Conservation (phyloP, 1,140 invertebrate species). For the Tetramorium parvispinum region DNA sequence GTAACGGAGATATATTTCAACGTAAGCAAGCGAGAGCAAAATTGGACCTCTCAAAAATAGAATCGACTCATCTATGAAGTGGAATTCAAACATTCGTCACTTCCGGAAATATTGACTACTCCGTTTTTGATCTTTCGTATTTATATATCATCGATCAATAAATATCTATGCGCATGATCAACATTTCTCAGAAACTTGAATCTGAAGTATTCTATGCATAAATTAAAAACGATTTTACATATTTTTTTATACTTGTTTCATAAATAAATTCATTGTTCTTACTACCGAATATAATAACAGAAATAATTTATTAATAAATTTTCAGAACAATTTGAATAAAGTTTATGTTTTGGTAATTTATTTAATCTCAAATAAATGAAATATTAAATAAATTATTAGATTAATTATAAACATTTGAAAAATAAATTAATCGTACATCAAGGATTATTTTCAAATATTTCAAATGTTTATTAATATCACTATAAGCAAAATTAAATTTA, state of each 20-base stretch:
- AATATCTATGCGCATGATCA: neutral
- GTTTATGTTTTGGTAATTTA: neutral
- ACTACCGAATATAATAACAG: neutral
- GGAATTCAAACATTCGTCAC: slow-evolving; percentile 8
- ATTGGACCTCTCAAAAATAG: slow-evolving; percentile 25
- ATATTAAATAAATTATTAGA: neutral
- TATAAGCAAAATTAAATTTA: neutral
- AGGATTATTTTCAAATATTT: neutral
- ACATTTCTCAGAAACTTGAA: neutral
- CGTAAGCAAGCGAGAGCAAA: neutral
- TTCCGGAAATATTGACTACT: slow-evolving; percentile 37
- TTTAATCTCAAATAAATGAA: neutral
- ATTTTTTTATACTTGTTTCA: neutral
- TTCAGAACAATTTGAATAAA: neutral
- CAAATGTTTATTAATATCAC: neutral
- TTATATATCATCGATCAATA: slow-evolving; percentile 19
- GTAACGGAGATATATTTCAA: neutral
- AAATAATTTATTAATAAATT: neutral
- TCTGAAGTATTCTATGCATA: neutral
- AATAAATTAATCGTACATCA: neutral
- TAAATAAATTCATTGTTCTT: neutral
- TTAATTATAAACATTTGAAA: neutral
- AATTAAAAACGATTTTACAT: neutral
- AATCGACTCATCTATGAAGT: slow-evolving; percentile 41
- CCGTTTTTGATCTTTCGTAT: slow-evolving; percentile 10